These are phyloP conservation scores for Paraplagusia blochii DNA, from an alignment of 2,113 vertebrate genomes.

Conservation along the genomic window DNA sequence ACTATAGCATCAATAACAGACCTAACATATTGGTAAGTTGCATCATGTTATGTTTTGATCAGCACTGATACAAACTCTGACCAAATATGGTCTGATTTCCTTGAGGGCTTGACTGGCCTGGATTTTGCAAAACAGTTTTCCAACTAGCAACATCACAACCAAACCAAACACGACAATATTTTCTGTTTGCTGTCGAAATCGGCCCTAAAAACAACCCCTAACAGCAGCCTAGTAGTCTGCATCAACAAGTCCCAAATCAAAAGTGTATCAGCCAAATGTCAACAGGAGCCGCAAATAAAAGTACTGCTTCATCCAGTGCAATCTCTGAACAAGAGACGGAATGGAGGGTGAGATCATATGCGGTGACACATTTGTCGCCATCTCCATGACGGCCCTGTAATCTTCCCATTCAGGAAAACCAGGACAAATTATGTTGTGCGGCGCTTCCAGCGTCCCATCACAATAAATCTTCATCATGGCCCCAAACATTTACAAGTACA, in stretches of 20 bases:
- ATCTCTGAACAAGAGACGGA: conserved; percentile 37
- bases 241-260: conserved; percentile 24
- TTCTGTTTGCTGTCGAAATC: neutral
- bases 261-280: conserved; percentile 18
- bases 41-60: too few relatives aligned
- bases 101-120: too few relatives aligned
- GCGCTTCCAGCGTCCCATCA: conserved; percentile 45
- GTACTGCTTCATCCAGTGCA: conserved; percentile 40
- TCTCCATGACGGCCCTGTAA: conserved; percentile 56
- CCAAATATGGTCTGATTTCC: too few relatives aligned
- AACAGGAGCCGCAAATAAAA: conserved; percentile 17
- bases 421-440: conserved; percentile 61
- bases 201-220: conserved; percentile 1
- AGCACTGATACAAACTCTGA: too few relatives aligned
- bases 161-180: conserved; percentile 36
- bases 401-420: conserved; percentile 65
- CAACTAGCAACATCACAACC: too few relatives aligned
- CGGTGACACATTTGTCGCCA: conserved; percentile 57
- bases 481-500: conserved; percentile 19
- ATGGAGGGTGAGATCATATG: conserved; percentile 42
- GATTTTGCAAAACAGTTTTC: too few relatives aligned
- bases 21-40: too few relatives aligned
- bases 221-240: neutral
- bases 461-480: conserved; percentile 52
- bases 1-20: too few relatives aligned